These are phyloP conservation scores for Beaufortia kweichowensis DNA, from an alignment of 2,113 vertebrate genomes.

Conservation along the genomic window DNA sequence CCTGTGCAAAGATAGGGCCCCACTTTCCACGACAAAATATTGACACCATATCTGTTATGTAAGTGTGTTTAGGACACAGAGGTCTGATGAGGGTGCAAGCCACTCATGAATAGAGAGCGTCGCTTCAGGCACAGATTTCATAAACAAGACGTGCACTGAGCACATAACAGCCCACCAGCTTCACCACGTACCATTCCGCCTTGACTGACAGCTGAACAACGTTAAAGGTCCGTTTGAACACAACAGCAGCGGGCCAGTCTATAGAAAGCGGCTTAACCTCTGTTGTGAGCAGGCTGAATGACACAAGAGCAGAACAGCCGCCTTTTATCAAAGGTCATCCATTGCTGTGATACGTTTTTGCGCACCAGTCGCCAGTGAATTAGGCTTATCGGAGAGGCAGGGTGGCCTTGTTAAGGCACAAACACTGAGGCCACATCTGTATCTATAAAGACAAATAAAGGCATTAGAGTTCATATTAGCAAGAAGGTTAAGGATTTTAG, in stretches of 20 bases:
- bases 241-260: constrained; percentile 11
- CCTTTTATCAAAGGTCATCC: constrained; percentile 46
- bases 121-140: constrained; percentile 46
- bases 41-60: constrained; percentile 72
- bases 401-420: neutral
- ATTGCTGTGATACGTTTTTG: constrained; percentile 35
- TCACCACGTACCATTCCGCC: neutral
- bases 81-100: constrained; percentile 43
- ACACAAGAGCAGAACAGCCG: constrained; percentile 26
- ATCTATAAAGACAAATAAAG: neutral
- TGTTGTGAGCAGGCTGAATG: constrained; percentile 30
- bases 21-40: constrained; percentile 69
- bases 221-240: constrained; percentile 24
- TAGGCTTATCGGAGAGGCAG: constrained; percentile 21
- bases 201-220: constrained; percentile 14
- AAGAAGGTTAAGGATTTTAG: neutral
- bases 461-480: constrained; percentile 6
- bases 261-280: constrained; percentile 19
- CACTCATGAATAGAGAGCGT: constrained; percentile 45
- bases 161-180: constrained; percentile 5
- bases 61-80: constrained; percentile 63
- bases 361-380: neutral
- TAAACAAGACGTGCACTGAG: constrained; percentile 41
- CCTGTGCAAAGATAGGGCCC: constrained; percentile 59
- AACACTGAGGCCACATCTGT: neutral